These are phyloP conservation scores for Anguilla anguilla DNA, from an alignment of 2,797 vertebrate species.

Conservation along the genomic window DNA sequence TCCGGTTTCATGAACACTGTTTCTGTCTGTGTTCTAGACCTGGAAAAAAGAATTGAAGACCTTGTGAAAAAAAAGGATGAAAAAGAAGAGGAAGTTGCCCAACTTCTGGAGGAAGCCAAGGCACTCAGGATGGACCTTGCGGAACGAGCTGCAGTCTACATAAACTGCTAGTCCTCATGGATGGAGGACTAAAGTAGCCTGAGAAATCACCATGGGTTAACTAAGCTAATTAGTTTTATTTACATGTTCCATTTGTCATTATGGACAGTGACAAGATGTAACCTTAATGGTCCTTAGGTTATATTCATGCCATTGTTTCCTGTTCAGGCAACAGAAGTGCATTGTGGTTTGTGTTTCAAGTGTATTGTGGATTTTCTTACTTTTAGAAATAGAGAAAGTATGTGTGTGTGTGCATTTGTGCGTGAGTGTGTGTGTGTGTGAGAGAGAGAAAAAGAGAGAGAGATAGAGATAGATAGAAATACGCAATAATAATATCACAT, in stretches of 20 bases:
- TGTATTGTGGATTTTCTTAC: background rate
- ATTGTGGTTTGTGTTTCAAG: background rate
- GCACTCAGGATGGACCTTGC: constrained; percentile 72
- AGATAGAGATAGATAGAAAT: background rate
- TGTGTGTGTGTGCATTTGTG: background rate
- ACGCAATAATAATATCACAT: background rate
- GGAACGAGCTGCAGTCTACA: constrained; percentile 63
- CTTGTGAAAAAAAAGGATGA: constrained; percentile 69
- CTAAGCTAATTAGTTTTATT: background rate
- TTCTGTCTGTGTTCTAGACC: constrained; percentile 68
- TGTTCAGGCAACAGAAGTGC: background rate
- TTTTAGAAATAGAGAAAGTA: background rate
- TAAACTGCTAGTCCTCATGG: constrained; percentile 51
- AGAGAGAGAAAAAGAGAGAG: background rate
- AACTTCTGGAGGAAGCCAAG: constrained; percentile 68
- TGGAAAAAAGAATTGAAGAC: constrained; percentile 79
- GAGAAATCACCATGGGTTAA: constrained; percentile 4
- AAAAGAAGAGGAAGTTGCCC: constrained; percentile 71
- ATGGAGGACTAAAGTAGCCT: background rate
- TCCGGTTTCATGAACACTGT: background rate
- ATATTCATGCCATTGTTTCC: background rate
- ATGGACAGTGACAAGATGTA: too few species aligned
- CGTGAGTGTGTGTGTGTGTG: background rate
- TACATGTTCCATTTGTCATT: background rate
- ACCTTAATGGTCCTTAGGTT: background rate